Evolutionary conservation across 2,888 invertebrate genomes (phyloP).

Genomic region (Cremastobaeus sp.): DNA sequence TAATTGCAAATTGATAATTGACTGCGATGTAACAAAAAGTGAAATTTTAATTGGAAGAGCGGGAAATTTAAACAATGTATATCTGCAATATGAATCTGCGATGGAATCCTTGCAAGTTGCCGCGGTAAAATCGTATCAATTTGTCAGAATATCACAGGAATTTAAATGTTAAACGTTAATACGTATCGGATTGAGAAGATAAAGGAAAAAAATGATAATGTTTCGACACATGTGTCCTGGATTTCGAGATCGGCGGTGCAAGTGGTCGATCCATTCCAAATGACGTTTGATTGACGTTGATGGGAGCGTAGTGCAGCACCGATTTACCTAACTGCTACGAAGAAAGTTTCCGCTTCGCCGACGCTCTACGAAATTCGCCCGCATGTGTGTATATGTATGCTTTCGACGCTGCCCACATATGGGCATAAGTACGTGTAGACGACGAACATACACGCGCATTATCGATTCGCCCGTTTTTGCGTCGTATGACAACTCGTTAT

Average conservation of each 20-base stretch:
- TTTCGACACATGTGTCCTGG: conserved; percentile 61
- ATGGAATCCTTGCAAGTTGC: neutral
- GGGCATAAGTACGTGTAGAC: conserved; percentile 53
- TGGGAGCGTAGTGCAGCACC: conserved; percentile 57
- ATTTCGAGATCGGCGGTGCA: conserved; percentile 58
- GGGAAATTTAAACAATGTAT: neutral
- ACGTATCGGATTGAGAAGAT: conserved; percentile 43
- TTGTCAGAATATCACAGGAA: no score
- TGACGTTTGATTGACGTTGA: conserved; percentile 63
- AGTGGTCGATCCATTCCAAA: conserved; percentile 61
- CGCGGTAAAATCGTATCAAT: neutral
- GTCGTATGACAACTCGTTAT: conserved; percentile 74
- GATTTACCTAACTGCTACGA: conserved; percentile 62
- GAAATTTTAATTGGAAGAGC: no score
- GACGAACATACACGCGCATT: conserved; percentile 57
- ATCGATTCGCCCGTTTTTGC: conserved; percentile 71
- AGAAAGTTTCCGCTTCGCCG: conserved; percentile 66
- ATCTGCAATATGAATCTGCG: no score
- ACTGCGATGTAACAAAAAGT: no score
- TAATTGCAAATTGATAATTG: no score
- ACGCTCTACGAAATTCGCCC: conserved; percentile 70
- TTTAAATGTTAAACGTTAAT: conserved; percentile 28
- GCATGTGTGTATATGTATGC: conserved; percentile 58
- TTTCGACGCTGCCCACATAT: conserved; percentile 56
- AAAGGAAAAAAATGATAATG: conserved; percentile 53